Evolutionary conservation across 1,140 invertebrate species (phyloP).

Genomic region (Zophobas morio): DNA sequence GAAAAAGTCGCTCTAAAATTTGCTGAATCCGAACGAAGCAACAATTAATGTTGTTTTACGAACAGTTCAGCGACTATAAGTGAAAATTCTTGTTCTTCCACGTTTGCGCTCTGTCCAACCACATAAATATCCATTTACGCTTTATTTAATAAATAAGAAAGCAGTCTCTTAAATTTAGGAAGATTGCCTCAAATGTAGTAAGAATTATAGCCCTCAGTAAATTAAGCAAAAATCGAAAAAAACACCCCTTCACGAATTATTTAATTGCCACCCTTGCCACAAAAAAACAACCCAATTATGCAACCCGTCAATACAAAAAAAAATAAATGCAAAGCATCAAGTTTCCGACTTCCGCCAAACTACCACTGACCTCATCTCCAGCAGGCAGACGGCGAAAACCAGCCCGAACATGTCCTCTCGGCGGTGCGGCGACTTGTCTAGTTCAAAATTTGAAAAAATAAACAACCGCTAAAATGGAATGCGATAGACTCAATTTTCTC

Average conservation of each 20-base stretch:
- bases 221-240: constrained; percentile 1
- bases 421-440: background rate
- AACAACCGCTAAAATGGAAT: constrained; percentile 10
- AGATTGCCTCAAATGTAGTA: background rate
- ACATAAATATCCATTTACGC: constrained; percentile 40
- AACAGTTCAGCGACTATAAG: constrained; percentile 7
- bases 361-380: background rate
- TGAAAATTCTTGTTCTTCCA: constrained; percentile 32
- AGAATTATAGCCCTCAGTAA: background rate
- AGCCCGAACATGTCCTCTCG: background rate
- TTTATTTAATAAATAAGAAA: constrained; percentile 23
- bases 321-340: background rate
- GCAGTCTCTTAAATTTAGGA: constrained; percentile 17
- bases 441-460: constrained; percentile 14
- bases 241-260: background rate
- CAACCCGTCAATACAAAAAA: background rate
- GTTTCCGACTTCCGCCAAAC: background rate
- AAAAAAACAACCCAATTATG: no score
- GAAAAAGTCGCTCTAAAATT: background rate
- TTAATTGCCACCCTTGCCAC: no score
- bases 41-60: constrained; percentile 29
- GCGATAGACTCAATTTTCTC: constrained; percentile 27
- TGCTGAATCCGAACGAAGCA: background rate
- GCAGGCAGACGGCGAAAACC: background rate
- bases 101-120: constrained; percentile 13